Percentiles rank a stretch among this genome's conserved stretches.
Evolutionary conservation across 2,888 invertebrate species (phyloP).

Genomic region (Drosophila melanosoma): DNA sequence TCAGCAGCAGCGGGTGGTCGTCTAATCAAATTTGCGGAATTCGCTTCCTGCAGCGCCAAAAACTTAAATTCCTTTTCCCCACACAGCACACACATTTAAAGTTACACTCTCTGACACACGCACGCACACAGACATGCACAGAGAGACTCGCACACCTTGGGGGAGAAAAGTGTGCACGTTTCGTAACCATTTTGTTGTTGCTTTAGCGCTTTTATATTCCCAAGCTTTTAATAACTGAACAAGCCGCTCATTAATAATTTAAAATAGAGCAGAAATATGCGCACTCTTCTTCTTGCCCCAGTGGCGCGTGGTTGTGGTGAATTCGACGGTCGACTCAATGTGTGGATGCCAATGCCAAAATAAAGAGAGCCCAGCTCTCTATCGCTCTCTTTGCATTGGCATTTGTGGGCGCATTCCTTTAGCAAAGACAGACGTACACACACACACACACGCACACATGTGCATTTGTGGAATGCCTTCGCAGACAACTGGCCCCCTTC

Average conservation of each 20-base stretch:
- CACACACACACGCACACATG: constrained; percentile 3
- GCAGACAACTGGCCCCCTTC: constrained; percentile 43
- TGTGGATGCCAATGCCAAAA: constrained; percentile 57
- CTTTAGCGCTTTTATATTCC: constrained; percentile 60
- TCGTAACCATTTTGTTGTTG: constrained; percentile 12
- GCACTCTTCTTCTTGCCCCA: constrained; percentile 55
- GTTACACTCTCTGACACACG: not conserved
- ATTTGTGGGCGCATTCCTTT: constrained; percentile 56
- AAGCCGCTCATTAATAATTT: constrained; percentile 81
- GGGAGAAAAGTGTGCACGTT: constrained; percentile 36
- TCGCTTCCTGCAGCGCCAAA: constrained; percentile 29
- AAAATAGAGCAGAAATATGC: constrained; percentile 77
- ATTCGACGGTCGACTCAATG: constrained; percentile 13
- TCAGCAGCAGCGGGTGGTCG: constrained; percentile 37
- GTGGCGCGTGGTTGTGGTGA: constrained; percentile 62
- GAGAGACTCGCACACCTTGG: constrained; percentile 36
- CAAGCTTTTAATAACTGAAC: constrained; percentile 82
- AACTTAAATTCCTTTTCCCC: constrained; percentile 3
- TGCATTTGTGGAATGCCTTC: constrained; percentile 47
- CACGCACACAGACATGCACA: not conserved
- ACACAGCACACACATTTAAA: not conserved
- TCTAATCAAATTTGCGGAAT: constrained; percentile 58
- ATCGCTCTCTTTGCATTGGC: constrained; percentile 57
- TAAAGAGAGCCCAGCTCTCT: constrained; percentile 11
- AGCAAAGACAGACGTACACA: constrained; percentile 15